Percentiles rank a stretch among this genome's conserved stretches.
phyloP scores from a whole-genome alignment of 2,113 vertebrate species.

The Vulpes lagopus region DNA sequence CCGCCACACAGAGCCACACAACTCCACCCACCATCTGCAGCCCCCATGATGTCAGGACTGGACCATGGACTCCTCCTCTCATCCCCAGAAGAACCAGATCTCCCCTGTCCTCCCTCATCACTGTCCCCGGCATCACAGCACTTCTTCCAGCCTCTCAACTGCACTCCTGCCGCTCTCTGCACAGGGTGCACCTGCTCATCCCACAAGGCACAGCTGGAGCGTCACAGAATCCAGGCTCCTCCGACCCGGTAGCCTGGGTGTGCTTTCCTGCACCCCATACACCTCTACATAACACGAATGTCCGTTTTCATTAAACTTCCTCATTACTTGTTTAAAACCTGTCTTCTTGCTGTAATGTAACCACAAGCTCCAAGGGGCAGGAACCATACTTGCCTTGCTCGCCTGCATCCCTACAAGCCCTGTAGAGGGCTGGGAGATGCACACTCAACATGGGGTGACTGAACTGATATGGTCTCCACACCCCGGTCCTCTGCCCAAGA shows the following conservation, averaged over 20 bases:
- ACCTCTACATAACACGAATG: not conserved
- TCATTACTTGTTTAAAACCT: not conserved
- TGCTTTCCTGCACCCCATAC: not conserved
- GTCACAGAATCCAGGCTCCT: not conserved
- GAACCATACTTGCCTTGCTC: no score
- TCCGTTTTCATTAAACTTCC: not conserved
- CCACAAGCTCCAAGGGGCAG: not conserved
- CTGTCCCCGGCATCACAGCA: not conserved
- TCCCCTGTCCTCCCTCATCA: no score
- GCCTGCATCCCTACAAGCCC: accelerated
- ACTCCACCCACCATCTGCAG: not conserved
- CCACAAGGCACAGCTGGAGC: accelerated
- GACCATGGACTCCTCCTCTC: not conserved
- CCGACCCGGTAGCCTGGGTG: no score
- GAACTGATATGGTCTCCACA: not conserved
- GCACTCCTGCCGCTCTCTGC: not conserved
- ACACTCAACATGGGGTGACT: accelerated
- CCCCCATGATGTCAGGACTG: accelerated
- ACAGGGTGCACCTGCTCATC: not conserved
- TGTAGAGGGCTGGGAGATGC: not conserved
- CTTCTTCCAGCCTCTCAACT: accelerated
- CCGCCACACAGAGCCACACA: no score
- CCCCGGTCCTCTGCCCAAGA: accelerated
- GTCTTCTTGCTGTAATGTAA: not conserved
- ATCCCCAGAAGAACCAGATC: not conserved